These are phyloP conservation scores for Amphibalanus amphitrite DNA, from an alignment of 1,140 invertebrate genomes.

Conservation along the genomic window DNA sequence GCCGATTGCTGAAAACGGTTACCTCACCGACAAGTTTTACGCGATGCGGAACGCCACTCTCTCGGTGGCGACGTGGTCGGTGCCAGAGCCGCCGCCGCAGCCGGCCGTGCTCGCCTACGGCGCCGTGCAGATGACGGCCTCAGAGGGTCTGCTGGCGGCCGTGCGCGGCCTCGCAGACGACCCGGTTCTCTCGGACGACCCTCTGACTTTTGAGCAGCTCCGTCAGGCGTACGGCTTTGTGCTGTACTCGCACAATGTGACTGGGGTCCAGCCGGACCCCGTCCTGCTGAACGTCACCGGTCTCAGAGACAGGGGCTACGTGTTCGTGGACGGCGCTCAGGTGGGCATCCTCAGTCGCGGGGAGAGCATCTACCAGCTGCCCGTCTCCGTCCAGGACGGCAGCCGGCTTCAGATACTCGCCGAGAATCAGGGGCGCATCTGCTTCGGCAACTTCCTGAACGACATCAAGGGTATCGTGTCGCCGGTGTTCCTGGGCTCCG, in stretches of 20 bases:
- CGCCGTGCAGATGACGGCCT: conserved; percentile 29
- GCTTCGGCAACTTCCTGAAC: conserved; percentile 44
- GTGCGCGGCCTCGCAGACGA: conserved; percentile 18
- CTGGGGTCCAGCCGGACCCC: conserved; percentile 31
- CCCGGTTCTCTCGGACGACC: conserved; percentile 21
- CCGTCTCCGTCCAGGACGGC: conserved; percentile 32
- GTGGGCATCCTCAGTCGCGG: conserved; percentile 41
- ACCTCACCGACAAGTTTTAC: conserved; percentile 61
- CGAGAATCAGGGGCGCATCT: conserved; percentile 67
- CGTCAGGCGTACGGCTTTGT: conserved; percentile 43
- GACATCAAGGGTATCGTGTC: conserved; percentile 42
- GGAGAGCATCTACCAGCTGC: conserved; percentile 31
- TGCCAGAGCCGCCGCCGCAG: conserved; percentile 25
- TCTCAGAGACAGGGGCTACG: conserved; percentile 49
- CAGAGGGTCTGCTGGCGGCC: conserved; percentile 28
- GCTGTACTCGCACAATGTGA: conserved; percentile 47
- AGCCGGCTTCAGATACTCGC: conserved; percentile 48
- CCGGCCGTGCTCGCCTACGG: conserved; percentile 37
- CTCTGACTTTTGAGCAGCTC: conserved; percentile 43
- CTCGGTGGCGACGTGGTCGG: conserved; percentile 1
- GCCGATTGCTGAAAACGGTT: conserved; percentile 61
- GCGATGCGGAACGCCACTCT: conserved; percentile 44
- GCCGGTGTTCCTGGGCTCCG: not conserved
- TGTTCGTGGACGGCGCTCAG: conserved; percentile 41
- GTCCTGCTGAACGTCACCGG: conserved; percentile 35